Base-by-base conservation (phyloP, 2,113 vertebrate species). In the Apistogramma diplotaenia region DNA sequence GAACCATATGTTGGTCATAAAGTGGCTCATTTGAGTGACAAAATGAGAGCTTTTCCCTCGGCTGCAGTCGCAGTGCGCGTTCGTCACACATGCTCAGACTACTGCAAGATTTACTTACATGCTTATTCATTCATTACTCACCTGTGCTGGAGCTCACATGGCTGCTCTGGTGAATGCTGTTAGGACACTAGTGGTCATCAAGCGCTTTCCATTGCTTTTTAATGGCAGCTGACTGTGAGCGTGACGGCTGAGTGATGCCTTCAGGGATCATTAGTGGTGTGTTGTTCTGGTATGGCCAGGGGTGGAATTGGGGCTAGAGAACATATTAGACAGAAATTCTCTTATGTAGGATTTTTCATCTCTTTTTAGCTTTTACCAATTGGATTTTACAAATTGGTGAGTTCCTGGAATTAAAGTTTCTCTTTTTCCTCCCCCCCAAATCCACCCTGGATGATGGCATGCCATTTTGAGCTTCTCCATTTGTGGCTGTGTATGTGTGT, bases 401-500 rank as follows among this genome's bases (percentile, higher is more conserved):
- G 88, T 90, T 25, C 43, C 59, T 86, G 71, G 31, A 84, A 86
- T 80, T 37, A 75, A 76, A 40, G 5, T 23, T 25, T 6, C 21
- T 29, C 2, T 15, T 21, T 29, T 21, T 11, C n/a, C 21, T 23
- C 1, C 9, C 49, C 84, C 85, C 76, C 86, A 91, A 93, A 88
- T 90, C 89, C 90, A 82, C 90, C 87, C 89, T 81, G 80, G 85
- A 87, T 85, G 74, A 91, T 76, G 73, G 80, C 87, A 89, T 91
- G 85, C 82, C 89, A 84, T 92, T 90, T 89, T 90, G 58, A 89
- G 92, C 91, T 89, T 91, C 77, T 93, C 92, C 91, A 91, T 93
- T 71, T 92, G 91, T 91, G 87, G 89, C 81, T 91, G 83, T 89
- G 89, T 93, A 55, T 92, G 88, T 91, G 87, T 91, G 86, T 94